Conservation (phyloP, 1,140 invertebrate genomes). For the Odontomachus brunneus region DNA sequence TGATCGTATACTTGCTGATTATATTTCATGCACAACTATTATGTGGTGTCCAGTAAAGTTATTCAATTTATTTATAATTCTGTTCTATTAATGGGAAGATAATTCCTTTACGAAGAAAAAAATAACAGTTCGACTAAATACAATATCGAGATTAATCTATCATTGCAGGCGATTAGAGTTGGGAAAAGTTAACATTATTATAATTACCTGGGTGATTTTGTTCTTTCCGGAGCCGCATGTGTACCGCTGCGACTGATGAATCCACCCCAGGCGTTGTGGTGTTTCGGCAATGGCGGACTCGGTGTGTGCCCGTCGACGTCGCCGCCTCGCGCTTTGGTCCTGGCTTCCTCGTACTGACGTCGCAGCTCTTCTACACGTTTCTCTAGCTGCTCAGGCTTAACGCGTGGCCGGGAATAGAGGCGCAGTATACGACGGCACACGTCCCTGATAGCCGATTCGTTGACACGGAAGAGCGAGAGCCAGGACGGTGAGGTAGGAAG, state of each 20-base stretch:
- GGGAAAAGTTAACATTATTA: background rate
- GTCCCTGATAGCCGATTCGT: conserved; percentile 93
- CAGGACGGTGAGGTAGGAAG: conserved; percentile 95
- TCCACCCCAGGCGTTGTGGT: conserved; percentile 89
- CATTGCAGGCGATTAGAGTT: background rate
- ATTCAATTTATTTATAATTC: no score
- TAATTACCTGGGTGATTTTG: conserved; percentile 82
- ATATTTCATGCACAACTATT: no score
- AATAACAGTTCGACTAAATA: no score
- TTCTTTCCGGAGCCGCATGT: conserved; percentile 81
- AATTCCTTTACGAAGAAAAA: no score
- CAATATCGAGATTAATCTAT: background rate
- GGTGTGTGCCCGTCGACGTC: conserved; percentile 87
- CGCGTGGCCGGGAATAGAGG: conserved; percentile 93
- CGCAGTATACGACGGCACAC: conserved; percentile 94
- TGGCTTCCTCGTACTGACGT: conserved; percentile 91
- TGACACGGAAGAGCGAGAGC: conserved; percentile 94
- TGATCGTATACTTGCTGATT: no score
- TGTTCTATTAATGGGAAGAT: no score
- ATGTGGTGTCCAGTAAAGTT: no score
- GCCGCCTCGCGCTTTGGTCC: conserved; percentile 88
- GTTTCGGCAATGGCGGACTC: conserved; percentile 84
- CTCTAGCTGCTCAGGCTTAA: conserved; percentile 90
- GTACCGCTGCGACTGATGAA: conserved; percentile 86
- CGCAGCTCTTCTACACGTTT: conserved; percentile 91